Percentiles rank a stretch among this genome's conserved stretches.
Conservation (phyloP, 2,888 invertebrate genomes). For the Erynnis tages region DNA sequence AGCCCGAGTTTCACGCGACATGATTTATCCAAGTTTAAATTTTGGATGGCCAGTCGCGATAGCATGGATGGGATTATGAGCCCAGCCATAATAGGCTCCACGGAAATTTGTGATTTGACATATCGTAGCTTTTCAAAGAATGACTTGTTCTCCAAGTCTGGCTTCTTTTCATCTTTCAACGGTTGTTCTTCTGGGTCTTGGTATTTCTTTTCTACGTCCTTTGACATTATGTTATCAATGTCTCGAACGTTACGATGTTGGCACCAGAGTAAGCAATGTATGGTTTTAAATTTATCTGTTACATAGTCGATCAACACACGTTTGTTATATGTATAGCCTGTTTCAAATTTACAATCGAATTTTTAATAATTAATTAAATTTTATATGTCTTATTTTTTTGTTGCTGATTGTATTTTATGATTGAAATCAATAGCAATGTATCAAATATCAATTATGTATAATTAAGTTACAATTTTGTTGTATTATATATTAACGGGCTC, state of each 20-base stretch:
- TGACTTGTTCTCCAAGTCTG: slow-evolving; percentile 58
- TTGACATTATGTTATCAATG: slow-evolving; percentile 13
- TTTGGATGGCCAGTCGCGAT: slow-evolving; percentile 84
- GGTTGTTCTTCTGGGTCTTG: slow-evolving; percentile 52
- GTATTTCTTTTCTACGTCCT: slow-evolving; percentile 36
- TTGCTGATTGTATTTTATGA: no score
- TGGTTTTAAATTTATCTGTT: slow-evolving; percentile 42
- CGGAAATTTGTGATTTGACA: slow-evolving; percentile 83
- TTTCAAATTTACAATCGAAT: slow-evolving; percentile 22
- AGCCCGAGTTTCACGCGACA: slow-evolving; percentile 59
- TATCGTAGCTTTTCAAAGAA: slow-evolving; percentile 76
- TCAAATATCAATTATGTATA: no score
- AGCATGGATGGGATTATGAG: slow-evolving; percentile 84
- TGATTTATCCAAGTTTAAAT: slow-evolving; percentile 69
- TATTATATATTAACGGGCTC: no score
- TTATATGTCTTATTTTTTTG: no score
- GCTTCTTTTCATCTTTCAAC: slow-evolving; percentile 42
- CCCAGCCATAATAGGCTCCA: slow-evolving; percentile 87
- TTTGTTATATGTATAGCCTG: slow-evolving; percentile 38
- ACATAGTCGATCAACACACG: slow-evolving; percentile 33
- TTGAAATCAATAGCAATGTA: no score
- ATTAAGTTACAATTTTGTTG: no score
- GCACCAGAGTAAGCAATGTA: slow-evolving; percentile 40
- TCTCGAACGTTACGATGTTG: slow-evolving; percentile 32
- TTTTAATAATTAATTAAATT: not conserved